These are phyloP conservation scores for Ciconia stormi DNA, from an alignment of 2,113 vertebrate genomes.

Conservation along the genomic window DNA sequence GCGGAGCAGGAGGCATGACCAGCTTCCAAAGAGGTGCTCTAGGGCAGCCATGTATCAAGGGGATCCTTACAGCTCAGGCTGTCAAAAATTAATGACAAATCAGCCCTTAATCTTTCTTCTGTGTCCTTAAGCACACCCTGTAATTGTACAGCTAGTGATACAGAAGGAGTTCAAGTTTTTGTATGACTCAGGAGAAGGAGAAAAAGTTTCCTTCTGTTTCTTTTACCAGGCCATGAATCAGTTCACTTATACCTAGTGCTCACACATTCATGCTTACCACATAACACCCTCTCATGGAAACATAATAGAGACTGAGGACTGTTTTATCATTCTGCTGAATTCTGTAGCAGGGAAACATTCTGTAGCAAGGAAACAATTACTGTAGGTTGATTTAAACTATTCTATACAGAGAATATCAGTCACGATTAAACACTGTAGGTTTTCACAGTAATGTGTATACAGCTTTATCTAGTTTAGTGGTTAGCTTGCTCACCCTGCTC, in stretches of 20 bases:
- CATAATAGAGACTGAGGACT: not conserved
- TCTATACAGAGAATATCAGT: not conserved
- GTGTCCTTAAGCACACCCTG: not conserved
- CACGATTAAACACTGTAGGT: not conserved
- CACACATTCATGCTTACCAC: not conserved
- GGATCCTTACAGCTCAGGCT: not conserved
- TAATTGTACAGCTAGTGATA: not conserved
- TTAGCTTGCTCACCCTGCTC: not conserved
- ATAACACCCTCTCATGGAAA: not conserved
- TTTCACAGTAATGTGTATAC: not conserved
- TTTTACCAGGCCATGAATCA: not conserved
- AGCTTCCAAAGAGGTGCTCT: not conserved
- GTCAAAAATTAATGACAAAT: not conserved
- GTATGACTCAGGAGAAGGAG: not conserved
- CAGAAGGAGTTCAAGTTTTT: not conserved
- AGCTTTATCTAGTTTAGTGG: not conserved
- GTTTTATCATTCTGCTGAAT: not conserved
- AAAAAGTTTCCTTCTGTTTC: not conserved
- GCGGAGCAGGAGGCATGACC: not conserved
- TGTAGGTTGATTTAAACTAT: not conserved
- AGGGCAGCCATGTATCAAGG: not conserved
- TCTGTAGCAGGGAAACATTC: not conserved
- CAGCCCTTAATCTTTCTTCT: not conserved
- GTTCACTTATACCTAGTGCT: not conserved
- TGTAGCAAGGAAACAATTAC: not conserved